Evolutionary conservation across 2,797 vertebrate genomes (phyloP), one percentile per base, ranked within the genome.

Genomic region (Argyrosomus regius): DNA sequence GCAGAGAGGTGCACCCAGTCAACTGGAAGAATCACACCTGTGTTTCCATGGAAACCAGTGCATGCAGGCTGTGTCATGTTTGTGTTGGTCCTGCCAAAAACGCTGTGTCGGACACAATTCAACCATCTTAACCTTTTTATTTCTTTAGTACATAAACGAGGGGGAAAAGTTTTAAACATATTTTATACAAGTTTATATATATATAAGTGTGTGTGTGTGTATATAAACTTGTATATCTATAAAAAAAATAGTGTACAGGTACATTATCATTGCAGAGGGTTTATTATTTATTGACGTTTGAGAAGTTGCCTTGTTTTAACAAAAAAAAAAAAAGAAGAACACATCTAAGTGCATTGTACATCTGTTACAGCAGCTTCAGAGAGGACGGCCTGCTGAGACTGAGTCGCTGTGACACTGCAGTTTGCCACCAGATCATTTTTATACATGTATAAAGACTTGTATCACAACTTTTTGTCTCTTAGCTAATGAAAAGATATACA

Each of bases 291-390:
- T 94, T 95, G 87, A 94, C 82, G 89, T 92, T 93, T 94, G 89
- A 90, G 76, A 92, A 91, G 94, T 96, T 96, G 96, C 95, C 96
- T 97, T 97, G 94, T 95, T 93, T 90, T 77, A 91, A 93, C 85
- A 88, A 91, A 86, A 77, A 87, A 90, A 88, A 85, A 31, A 56
- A 69, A 63, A 85, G 68, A 57, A 77, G 49, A 90, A 73, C 86
- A 91, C 91, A 92, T 85, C 92, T 80, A 94, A 95, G 95, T 96
- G 95, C 94, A 83, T 48, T 69, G 90, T 91, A 72, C 43, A 84
- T 22, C 87, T 41, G 59, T 95, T 95, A 90, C 90, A 91, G 93
- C 93, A 92, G 93, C 95, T 95, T 94, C 89, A 82, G 83, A 95
- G 92, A 82, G 88, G 94, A 89, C 90, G 76, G 77, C 78, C 84